Base-by-base conservation (phyloP, 1,140 invertebrate species). In the Conopomorpha cramerella region DNA sequence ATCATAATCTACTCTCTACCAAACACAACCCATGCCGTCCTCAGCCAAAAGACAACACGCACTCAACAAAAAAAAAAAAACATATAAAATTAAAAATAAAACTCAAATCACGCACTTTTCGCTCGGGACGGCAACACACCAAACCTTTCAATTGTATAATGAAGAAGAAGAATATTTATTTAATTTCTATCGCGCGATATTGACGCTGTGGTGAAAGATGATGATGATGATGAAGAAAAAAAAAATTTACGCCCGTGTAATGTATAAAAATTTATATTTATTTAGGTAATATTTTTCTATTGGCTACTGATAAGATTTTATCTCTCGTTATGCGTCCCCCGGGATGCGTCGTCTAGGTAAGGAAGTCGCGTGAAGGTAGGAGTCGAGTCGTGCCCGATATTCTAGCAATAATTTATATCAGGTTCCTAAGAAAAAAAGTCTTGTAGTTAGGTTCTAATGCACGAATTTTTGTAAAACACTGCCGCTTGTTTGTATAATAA, bases 281-380 rank as follows among this genome's bases (percentile, higher is more conserved):
- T 72, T 72, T 70, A 73, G 65, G 68, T 70, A 63, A 70, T 73
- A 73, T 70, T 73, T 76, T 76, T 76, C 66, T 76, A 76, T 72
- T 68, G 70, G 70, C 70, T 72, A 72, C 66, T 67, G 58, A 66
- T 68, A 70, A 70, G 70, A 67, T 65, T 62, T 65, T 61, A 62
- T 63, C 59, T 39, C 18, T 62, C 63, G 63, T 67, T 64, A 62
- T 55, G 62, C 47, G 43, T 30, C 51, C 46, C 50, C 44, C 6
- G 6, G 6, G 23, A 42, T 47, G 53, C 55, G 51, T 53, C 51
- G 56, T 58, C 47, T 49, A 43, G 30, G 55, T 49, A 46, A 49
- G 51, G 47, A 34, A 30, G 41, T 41, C 4, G 4, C 10, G 10
- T 11, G 28, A n/a, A n/a, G n/a, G n/a, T n/a, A n/a, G 45, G 48